These are phyloP conservation scores for Gadopsis bispinosus DNA, from an alignment of 2,797 vertebrate genomes.

Conservation along the genomic window DNA sequence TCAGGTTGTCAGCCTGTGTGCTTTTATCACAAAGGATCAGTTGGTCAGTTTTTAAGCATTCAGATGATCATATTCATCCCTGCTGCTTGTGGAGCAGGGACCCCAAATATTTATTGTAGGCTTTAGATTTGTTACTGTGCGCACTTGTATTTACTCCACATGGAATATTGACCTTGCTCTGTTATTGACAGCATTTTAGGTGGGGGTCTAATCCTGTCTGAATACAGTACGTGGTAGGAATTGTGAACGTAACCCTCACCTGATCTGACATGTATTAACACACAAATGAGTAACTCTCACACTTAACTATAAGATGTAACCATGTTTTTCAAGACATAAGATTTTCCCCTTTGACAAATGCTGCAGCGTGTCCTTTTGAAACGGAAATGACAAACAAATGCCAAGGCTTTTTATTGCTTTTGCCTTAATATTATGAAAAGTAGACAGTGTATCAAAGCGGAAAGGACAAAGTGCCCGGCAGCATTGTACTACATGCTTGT, in stretches of 20 bases:
- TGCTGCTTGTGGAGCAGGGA: not conserved
- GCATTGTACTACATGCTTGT: constrained; percentile 5
- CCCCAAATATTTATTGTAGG: not conserved
- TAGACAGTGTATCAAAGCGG: constrained; percentile 27
- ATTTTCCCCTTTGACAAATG: constrained; percentile 22
- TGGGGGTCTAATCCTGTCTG: constrained; percentile 16
- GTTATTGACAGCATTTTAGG: constrained; percentile 33
- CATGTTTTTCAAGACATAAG: not conserved
- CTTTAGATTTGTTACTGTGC: constrained; percentile 8
- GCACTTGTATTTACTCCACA: constrained; percentile 12
- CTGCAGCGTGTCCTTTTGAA: constrained; percentile 5
- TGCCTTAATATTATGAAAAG: constrained; percentile 21
- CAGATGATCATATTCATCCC: not conserved
- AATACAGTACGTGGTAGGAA: constrained; percentile 5
- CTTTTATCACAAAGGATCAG: not conserved
- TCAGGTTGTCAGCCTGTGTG: not conserved
- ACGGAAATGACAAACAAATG: constrained; percentile 33
- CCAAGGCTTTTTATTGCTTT: constrained; percentile 4
- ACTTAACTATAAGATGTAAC: not conserved
- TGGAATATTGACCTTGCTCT: constrained; percentile 29
- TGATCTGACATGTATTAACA: not conserved
- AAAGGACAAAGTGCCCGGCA: constrained; percentile 35
- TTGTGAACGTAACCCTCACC: constrained; percentile 16
- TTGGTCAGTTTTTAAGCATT: not conserved
- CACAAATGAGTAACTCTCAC: not conserved